A percentile compares a stretch with the other conserved stretches of the same genome.
phyloP scores from a whole-genome alignment of 2,797 vertebrate genomes.

The Molothrus aeneus region DNA sequence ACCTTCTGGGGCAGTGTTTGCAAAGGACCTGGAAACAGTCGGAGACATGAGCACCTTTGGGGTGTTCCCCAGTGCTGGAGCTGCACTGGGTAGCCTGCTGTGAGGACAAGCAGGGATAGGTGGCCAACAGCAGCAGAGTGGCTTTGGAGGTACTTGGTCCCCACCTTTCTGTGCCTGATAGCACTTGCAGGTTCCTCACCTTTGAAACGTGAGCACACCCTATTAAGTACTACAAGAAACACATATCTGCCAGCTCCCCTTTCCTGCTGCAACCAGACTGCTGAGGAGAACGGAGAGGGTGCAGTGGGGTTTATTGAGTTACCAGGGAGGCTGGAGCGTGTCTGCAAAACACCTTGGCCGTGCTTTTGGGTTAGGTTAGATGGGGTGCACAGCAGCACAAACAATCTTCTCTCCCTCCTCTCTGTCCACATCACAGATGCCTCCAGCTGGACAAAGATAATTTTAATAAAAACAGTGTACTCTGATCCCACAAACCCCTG shows the following conservation, averaged over 20 bases:
- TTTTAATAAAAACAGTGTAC: background rate
- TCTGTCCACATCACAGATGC: background rate
- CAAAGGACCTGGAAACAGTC: background rate
- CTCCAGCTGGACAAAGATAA: background rate
- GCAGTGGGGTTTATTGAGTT: background rate
- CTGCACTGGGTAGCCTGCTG: background rate
- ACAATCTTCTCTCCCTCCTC: background rate
- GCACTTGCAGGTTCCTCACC: background rate
- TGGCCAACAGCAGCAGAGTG: background rate
- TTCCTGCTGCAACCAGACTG: background rate
- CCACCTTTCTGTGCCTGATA: background rate
- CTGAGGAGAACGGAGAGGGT: background rate
- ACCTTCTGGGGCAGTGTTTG: background rate
- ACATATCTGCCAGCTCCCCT: background rate
- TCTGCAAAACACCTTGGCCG: background rate
- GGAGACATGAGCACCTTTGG: background rate
- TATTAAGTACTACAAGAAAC: background rate
- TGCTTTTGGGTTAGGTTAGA: background rate
- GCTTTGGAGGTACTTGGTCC: background rate
- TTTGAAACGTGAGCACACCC: background rate
- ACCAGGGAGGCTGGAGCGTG: background rate
- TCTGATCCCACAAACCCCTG: background rate
- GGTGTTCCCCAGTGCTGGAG: background rate
- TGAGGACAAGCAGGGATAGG: background rate
- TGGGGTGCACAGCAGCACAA: background rate